Base-by-base conservation (phyloP, 2,888 invertebrate species). In the Epinotia demarniana region DNA sequence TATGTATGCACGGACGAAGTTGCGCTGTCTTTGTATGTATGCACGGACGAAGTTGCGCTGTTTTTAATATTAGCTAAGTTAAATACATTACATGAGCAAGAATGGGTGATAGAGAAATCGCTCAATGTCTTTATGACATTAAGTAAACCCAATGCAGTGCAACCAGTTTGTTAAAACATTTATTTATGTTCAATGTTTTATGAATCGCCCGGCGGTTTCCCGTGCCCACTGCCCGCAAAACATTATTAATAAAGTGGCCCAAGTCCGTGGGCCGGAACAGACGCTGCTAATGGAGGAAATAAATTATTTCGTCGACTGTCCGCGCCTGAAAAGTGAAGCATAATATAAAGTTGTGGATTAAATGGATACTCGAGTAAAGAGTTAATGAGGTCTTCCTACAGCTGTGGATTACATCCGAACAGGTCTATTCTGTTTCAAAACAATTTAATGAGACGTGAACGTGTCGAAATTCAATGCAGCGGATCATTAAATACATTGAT, bases 291-390 rank as follows among this genome's bases (percentile, higher is more conserved):
- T 71, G 75, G 75, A 70, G 64, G 43, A 75, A 70, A 75, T 75
- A 66, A 75, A 75, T 75, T 71, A 75, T 75, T 75, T 75, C 66
- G 58, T 75, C 75, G 64, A 58, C 69, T 70, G 69, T 74, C 68
- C 62, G 68, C 46, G 11, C 33, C 69, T 69, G 49, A 66, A 75
- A 70, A 53, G 75, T 53, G 70, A 49, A 39, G 39, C 53, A 55
- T 61, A 53, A 55, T 23, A 53, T 19, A 68, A 69, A 69, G 69
- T 69, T 69, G 33, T 67, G n/a, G n/a, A 46, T 57, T 46, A 69
- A 60, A 60, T 69, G 58, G 43, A 60, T 23, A 23, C 58, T 46
- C n/a, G 23, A 60, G 69, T 27, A n/a, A 58, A 43, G 58, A 23
- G 23, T 60, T 46, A 46, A 46, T 55, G 12, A 49, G 27, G 58